Percentiles rank a stretch among this genome's conserved stretches.
These are phyloP conservation scores for Lasioglossum lativentre DNA, from an alignment of 2,888 invertebrate species.

Conservation along the genomic window DNA sequence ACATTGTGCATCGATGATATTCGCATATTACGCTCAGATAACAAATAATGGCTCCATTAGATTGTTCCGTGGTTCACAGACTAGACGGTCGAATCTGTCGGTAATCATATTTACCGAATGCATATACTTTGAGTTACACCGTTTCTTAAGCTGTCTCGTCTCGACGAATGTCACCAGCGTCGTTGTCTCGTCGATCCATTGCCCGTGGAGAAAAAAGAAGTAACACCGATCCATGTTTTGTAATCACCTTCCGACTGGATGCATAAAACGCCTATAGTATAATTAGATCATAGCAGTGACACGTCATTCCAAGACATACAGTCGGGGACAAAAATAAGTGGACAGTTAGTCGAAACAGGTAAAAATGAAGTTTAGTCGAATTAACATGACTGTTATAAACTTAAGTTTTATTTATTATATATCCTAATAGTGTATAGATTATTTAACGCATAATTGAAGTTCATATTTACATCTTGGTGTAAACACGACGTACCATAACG, in stretches of 20 bases:
- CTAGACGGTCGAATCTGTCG: conserved; percentile 32
- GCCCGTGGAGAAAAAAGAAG: conserved; percentile 9
- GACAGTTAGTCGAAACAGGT: no score
- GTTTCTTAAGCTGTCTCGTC: conserved; percentile 30
- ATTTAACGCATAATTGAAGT: no score
- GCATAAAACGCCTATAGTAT: conserved; percentile 26
- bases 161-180: conserved; percentile 6
- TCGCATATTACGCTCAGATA: conserved; percentile 65
- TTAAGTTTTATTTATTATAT: no score
- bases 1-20: conserved; percentile 20
- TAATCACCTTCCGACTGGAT: conserved; percentile 24
- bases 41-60: conserved; percentile 68
- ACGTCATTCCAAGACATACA: conserved; percentile 19
- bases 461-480: no score
- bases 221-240: conserved; percentile 12
- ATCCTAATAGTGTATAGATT: no score
- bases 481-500: no score
- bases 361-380: no score
- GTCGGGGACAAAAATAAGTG: no score
- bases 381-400: no score
- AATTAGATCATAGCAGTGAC: conserved; percentile 21
- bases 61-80: conserved; percentile 28
- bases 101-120: conserved; percentile 11
- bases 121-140: conserved; percentile 4
- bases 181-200: conserved; percentile 15